A percentile compares a stretch with the other conserved stretches of the same genome.
These are phyloP conservation scores for Ormyrus labotus DNA, from an alignment of 2,888 invertebrate genomes.

Conservation along the genomic window DNA sequence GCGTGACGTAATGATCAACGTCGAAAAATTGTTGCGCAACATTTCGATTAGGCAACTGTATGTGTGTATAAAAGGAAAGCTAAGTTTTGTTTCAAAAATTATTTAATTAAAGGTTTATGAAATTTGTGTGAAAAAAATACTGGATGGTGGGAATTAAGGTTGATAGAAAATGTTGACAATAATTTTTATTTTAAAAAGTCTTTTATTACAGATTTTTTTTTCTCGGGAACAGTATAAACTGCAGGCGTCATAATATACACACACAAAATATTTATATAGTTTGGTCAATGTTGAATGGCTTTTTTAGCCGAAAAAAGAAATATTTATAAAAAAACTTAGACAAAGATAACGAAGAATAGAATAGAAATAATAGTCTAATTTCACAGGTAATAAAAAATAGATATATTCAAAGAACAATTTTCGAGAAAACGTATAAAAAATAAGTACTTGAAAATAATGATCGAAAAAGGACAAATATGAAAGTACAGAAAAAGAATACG, in stretches of 20 bases:
- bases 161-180: neutral
- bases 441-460: constrained; percentile 34
- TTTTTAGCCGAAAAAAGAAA: constrained; percentile 20
- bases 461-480: constrained; percentile 46
- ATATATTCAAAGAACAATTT: constrained; percentile 57
- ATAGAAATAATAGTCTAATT: constrained; percentile 25
- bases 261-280: constrained; percentile 59
- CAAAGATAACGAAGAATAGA: constrained; percentile 16
- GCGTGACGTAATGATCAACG: too few relatives aligned
- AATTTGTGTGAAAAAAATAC: too few relatives aligned
- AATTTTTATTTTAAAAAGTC: constrained; percentile 63
- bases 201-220: constrained; percentile 67
- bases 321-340: constrained; percentile 55
- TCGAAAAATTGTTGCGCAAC: too few relatives aligned
- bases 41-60: too few relatives aligned
- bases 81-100: neutral
- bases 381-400: constrained; percentile 56
- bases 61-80: too few relatives aligned
- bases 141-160: neutral
- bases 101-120: neutral
- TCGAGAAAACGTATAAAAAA: constrained; percentile 33
- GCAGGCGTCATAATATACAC: constrained; percentile 64
- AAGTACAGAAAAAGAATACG: constrained; percentile 56
- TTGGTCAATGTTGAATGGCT: constrained; percentile 60
- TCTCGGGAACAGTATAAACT: constrained; percentile 61